Conservation (phyloP, 2,113 vertebrate genomes). For the Vimba vimba region DNA sequence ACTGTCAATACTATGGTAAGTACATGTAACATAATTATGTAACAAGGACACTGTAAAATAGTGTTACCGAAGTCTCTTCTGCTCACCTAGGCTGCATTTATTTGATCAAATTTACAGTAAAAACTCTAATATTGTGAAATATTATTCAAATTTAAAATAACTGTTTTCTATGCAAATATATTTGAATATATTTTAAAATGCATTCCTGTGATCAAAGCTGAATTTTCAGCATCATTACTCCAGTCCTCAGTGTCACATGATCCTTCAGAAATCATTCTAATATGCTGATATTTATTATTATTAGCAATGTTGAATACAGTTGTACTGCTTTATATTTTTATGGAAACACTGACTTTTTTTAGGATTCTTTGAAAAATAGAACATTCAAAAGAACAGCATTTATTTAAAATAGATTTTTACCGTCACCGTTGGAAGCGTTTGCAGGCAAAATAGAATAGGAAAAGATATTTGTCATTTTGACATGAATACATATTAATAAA, state of each 20-base stretch:
- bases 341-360: background rate
- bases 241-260: background rate
- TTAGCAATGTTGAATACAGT: background rate
- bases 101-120: background rate
- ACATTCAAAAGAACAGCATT: background rate
- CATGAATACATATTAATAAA: too few species aligned
- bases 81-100: background rate
- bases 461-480: too few species aligned
- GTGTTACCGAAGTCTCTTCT: background rate
- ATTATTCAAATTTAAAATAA: background rate
- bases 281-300: background rate
- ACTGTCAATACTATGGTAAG: too few species aligned
- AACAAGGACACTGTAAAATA: too few species aligned
- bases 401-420: background rate
- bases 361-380: background rate
- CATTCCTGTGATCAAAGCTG: background rate
- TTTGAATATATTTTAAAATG: background rate
- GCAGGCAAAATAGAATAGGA: too few species aligned
- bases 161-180: background rate
- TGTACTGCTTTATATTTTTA: background rate
- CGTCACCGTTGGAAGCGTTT: background rate
- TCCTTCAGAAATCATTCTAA: background rate
- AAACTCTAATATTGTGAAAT: background rate
- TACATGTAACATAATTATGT: too few species aligned
- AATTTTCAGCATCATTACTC: background rate